These are phyloP conservation scores for Halcyon chelicuti DNA, from an alignment of 2,797 vertebrate species.

Conservation along the genomic window DNA sequence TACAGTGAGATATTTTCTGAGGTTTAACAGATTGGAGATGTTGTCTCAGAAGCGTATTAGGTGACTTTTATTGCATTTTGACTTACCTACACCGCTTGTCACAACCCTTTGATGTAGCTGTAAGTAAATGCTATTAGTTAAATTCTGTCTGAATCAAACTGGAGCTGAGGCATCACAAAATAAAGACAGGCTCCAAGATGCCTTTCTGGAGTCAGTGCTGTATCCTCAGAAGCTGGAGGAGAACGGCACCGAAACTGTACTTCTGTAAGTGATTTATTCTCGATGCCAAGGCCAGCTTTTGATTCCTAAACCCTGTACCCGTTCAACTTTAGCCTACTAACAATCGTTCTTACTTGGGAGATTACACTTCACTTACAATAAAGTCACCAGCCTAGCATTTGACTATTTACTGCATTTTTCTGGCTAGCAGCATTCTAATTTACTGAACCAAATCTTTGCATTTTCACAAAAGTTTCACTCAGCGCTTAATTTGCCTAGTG, in stretches of 20 bases:
- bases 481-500: not conserved
- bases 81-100: not conserved
- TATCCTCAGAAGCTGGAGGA: not conserved
- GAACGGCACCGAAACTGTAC: not conserved
- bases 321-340: not conserved
- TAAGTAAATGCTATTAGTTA: not conserved
- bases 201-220: not conserved
- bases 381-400: not conserved
- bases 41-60: not conserved
- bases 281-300: not conserved
- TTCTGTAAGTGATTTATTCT: not conserved
- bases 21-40: not conserved
- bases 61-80: not conserved
- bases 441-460: not conserved
- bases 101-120: not conserved
- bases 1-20: not conserved
- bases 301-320: not conserved
- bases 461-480: not conserved
- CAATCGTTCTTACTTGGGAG: not conserved
- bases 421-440: not conserved
- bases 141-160: not conserved
- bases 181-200: not conserved
- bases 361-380: not conserved
- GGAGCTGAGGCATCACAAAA: not conserved
- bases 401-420: not conserved